Base-by-base conservation (phyloP, 2,113 vertebrate species). In the Cnemophilus loriae region DNA sequence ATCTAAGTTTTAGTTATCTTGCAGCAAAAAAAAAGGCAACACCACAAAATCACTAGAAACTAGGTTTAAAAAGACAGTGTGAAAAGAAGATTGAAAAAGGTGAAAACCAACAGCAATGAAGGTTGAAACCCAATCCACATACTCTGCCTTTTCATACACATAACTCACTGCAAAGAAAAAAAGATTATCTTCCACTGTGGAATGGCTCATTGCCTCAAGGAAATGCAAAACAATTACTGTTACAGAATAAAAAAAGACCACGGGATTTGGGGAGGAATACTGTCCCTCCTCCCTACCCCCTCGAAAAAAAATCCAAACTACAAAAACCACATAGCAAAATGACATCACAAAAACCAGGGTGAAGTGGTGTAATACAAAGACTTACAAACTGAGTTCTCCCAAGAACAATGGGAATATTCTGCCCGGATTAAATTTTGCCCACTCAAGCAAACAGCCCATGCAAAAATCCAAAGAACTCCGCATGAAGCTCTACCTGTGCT, bases 211-310 rank as follows among this genome's bases (percentile, higher is more conserved):
- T 73, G 60, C 93, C 93, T 96, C 82, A 61, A 86, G 70, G 79
- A 96, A 92, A 91, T 39, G 60, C 78, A 88, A 89, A 95, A 77
- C 78, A 94, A 90, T 84, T 78, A 69, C 64, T 87, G 55, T 30
- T 73, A 53, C 9, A 55, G 84, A 92, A 92, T 59, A 71, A 90
- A 89, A 82, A 82, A 77, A 85, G 67, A 68, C 50, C 55, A 56
- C 39, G 33, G 68, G 68, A 90, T 68, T 81, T 46, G 52, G 84
- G 73, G 41, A 86, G 49, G 44, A 94, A 82, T 23, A 69, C 9
- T 77, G 59, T 39, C 11, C 19, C 20, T 39, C 11, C 19, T 16
- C 8, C 2, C 4, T 41, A 12, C 22, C 13, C 4, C 4, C 3
- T 33, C 24, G n/a, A 19, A 39, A 33, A 37, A 50, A 3, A 70